Evolutionary conservation across 2,113 vertebrate species (phyloP), one percentile per base, ranked within the genome.

Genomic region (Sander vitreus): DNA sequence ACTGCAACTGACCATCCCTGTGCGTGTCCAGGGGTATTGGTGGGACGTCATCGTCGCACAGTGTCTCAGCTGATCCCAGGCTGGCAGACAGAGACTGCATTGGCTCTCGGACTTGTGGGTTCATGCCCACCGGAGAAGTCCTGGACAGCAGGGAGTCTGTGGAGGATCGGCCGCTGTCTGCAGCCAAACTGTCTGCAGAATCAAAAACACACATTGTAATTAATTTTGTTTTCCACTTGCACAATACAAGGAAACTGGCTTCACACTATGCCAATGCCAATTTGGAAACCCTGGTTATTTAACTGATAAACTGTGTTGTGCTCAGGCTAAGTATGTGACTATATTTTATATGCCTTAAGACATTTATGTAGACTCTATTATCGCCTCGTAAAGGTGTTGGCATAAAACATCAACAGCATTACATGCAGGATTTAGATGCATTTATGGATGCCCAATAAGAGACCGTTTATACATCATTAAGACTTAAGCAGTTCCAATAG

Each of bases 61-160:
- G 5, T 0, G 91, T 89, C 74, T 97, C 96, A 0, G 95, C 94
- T 63, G 95, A 96, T 55, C 95, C 95, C 39, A 94, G 88, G 0
- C 95, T 97, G 85, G 93, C 94, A n/a, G 95, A 95, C 0, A 97
- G 96, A 58, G 96, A 89, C 0, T 95, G 96, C 48, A 89, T 75
- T 76, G 95, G 96, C 88, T 97, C 97, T 85, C 95, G 72, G 30
- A 97, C 88, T 86, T 96, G 98, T 73, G 97, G 97, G 79, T 97
- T 97, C 97, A 99, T 98, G 30, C 98, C 98, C 9, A 96, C 96
- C 0, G 98, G 98, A 58, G 98, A 97, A 0, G 97, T 97, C 45
- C 98, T 96, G 47, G 96, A 94, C 76, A 94, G 82, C 62, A 95
- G 67, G n/a, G 95, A 96, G 23, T 99, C 97, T 4, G 90, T 95